Base-by-base conservation (phyloP, 2,113 vertebrate species). In the Aegotheles bennettii region DNA sequence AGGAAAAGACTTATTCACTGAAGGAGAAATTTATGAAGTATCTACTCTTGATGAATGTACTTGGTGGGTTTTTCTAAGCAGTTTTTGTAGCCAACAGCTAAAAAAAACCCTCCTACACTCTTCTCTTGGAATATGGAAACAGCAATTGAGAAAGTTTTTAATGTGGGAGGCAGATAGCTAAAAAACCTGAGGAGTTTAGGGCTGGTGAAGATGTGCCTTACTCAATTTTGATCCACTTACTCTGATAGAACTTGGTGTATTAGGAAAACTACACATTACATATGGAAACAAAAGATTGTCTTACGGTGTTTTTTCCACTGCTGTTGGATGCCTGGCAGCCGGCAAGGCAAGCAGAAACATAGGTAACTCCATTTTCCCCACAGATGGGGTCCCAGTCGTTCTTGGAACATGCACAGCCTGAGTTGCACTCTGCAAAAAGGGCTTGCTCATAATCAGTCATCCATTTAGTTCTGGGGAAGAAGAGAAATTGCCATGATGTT, bases 341-440 rank as follows among this genome's bases (percentile, higher is more conserved):
- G 2, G 99, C 99, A 8, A 99, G 98, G 91, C 99, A 99, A 7
- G 99, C 98, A 0, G 99, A 99, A 35, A 97, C 40, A 3, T 99
- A 99, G 12, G 99, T 99, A 45, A 99, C 96, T 50, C 99, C 99
- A 10, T 99, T 97, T 45, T 98, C 98, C 11, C 99, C 99, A 36
- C 99, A 99, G 81, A 99, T 98, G 7, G 99, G 99, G 67, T 99
- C 99, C 99, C 99, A 99, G 68, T 98, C 97, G 0, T 92, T 97
- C 50, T 94, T 93, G 45, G 99, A 98, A 81, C 99, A 99, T 3
- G 78, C 61, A 38, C 99, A 99, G 54, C 87, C 97, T 0, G 91
- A 95, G 87, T 99, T 99, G 96, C 99, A 99, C 84, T 98, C 97
- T n/a, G 99, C 98, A 92, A 98, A 97, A 43, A 99, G 96, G 69